Evolutionary conservation across 2,888 invertebrate genomes (phyloP), one percentile per base, ranked within the genome.

Genomic region (Scaptomyza parva): DNA sequence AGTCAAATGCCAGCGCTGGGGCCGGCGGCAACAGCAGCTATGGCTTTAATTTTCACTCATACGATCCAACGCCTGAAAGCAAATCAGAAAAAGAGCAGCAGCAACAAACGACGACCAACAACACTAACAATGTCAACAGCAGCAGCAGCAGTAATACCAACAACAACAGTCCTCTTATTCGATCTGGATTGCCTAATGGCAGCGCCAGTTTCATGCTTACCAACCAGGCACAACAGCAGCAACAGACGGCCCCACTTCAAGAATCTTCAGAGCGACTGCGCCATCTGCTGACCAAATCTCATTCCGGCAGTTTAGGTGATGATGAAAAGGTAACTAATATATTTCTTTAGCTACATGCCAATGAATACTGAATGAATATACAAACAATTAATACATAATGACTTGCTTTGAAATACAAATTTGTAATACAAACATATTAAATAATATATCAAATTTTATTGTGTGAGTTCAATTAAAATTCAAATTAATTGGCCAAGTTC

Each of bases 181-280:
- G 75, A 17, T 76, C 71, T 9, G 78, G 69, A n/a, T 47, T 88
- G 51, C 75, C 86, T 3, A 89, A 89, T 26, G 90, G 90, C 3
- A 83, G 86, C 3, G 80, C 80, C 9, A 73, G 78, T 6, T 20
- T 89, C 54, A 18, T 75, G 22, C 60, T 92, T 73, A 91, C 63
- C 24, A 73, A 66, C 7, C 67, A 67, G 22, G n/a, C n/a, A n/a
- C 66, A 60, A 14, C 64, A 64, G 0, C 77, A 92, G 24, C 91
- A 78, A 40, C 73, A 71, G 35, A 64, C 76, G 33, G 70, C 73
- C 1, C 85, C 80, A 17, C 59, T 76, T 24, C 86, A 86, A 30
- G 92, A 92, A 70, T 92, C 81, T 9, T 84, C 93, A n/a, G 93
- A 93, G 60, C 90, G 93, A 55, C 87, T 93, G 51, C 91, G 93